Base-by-base conservation (phyloP, 2,888 invertebrate species). In the Dione juno region DNA sequence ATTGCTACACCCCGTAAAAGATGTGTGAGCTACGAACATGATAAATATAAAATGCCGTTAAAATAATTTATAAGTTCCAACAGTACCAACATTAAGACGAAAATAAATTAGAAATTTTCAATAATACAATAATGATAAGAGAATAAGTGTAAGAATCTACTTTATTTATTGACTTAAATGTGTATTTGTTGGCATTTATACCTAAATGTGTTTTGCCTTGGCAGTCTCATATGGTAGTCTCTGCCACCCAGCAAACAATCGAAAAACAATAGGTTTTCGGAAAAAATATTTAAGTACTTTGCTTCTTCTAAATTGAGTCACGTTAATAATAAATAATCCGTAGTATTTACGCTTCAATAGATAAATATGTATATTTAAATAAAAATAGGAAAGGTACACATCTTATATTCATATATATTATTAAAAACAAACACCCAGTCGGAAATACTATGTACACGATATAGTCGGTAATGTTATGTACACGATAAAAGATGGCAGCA, bases 401-500 rank as follows among this genome's bases (percentile, higher is more conserved):
- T 48, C 28, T 28, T 3, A 28, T 28, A 28, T 28, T 48, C 1
- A 28, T 35, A 35, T 8, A 10, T 41, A 53, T 40, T 40, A n/a
- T 28, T 10, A 28, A 53, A 14, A 5, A 1, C 40, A 21, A 16
- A 16, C 13, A 1, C 48, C 28, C 5, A 28, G 6, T 50, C 13
- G 40, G 16, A 52, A 35, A 41, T n/a, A 8, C 13, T 28, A n/a
- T 5, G 3, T 19, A 37, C 9, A 53, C 5, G 14, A 41, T 14
- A 3, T 52, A n/a, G n/a, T n/a, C n/a, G n/a, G n/a, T n/a, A 16
- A 50, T 50, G n/a, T 21, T 35, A 50, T 52, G 79, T 81, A 79
- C 65, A 79, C 48, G 37, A 69, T 70, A 78, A 77, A 50, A 83
- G 82, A 83, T 81, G 81, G 77, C 80, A 78, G 48, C 79, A 64